Evolutionary conservation across 2,797 vertebrate species (phyloP).

Genomic region (Glyptemys insculpta): DNA sequence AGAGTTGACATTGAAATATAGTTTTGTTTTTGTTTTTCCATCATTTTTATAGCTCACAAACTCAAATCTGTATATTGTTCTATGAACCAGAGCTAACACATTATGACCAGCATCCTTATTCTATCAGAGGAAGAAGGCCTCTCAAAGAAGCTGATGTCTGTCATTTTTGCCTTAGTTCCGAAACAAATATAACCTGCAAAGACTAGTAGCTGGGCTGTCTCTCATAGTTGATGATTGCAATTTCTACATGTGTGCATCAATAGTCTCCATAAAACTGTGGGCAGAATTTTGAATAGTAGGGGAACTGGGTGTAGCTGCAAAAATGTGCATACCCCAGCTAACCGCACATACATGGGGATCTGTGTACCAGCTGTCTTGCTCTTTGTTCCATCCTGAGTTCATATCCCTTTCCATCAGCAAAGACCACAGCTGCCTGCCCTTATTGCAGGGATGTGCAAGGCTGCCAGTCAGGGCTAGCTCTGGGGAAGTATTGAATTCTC

Average conservation of each 20-base stretch:
- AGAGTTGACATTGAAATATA: constrained; percentile 41
- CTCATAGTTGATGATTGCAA: constrained; percentile 66
- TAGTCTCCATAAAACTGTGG: background rate
- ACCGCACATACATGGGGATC: background rate
- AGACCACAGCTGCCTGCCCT: background rate
- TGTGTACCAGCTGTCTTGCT: background rate
- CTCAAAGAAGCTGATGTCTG: constrained; percentile 61
- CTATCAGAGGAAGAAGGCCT: constrained; percentile 41
- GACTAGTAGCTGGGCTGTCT: constrained; percentile 71
- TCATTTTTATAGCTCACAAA: constrained; percentile 23
- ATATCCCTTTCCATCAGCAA: background rate
- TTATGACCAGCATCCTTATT: constrained; percentile 15
- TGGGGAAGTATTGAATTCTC: background rate
- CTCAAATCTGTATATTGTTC: constrained; percentile 17
- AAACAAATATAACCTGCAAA: constrained; percentile 70
- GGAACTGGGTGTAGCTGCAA: constrained; percentile 32
- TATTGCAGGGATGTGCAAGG: background rate
- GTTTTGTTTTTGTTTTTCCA: constrained; percentile 1
- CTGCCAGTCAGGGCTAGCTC: no score
- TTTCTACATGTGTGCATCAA: background rate
- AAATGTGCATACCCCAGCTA: no score
- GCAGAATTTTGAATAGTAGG: background rate
- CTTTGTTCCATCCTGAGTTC: background rate
- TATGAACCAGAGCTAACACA: constrained; percentile 48
- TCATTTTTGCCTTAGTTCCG: constrained; percentile 59